Conservation (phyloP, 1,140 invertebrate species). For the Ceratina australensis region DNA sequence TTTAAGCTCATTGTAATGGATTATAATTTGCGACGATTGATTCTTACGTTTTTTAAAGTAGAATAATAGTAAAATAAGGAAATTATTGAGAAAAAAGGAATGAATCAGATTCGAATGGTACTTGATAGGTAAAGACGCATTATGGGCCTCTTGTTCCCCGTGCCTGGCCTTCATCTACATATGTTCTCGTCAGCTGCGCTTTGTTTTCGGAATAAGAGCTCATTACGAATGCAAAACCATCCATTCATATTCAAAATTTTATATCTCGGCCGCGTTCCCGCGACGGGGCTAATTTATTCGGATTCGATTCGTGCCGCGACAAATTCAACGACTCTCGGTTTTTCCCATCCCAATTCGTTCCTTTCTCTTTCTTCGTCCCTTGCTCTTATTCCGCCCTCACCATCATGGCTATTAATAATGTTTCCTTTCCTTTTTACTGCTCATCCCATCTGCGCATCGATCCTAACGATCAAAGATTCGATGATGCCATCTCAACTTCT, state of each 20-base stretch:
- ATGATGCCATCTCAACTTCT: conserved; percentile 19
- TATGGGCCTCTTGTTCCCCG: conserved; percentile 41
- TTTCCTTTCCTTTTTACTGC: conserved; percentile 29
- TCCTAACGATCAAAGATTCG: conserved; percentile 29
- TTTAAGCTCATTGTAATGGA: too few relatives aligned
- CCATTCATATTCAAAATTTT: conserved; percentile 94
- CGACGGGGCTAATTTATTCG: conserved; percentile 79
- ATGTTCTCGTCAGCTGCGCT: conserved; percentile 83
- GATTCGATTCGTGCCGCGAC: conserved; percentile 72
- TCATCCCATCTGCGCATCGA: conserved; percentile 30
- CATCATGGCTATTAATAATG: conserved; percentile 52
- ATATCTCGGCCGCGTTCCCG: conserved; percentile 82
- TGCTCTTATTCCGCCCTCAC: conserved; percentile 9
- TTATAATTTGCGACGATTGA: too few relatives aligned
- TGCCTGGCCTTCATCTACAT: conserved; percentile 81
- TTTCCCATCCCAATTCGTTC: conserved; percentile 1
- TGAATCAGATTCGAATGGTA: not conserved
- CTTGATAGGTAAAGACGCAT: conserved; percentile 37
- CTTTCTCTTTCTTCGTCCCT: not conserved
- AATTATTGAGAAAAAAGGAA: not conserved
- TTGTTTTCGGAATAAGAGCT: conserved; percentile 83
- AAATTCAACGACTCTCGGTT: conserved; percentile 69
- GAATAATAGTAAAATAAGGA: too few relatives aligned
- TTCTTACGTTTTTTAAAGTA: too few relatives aligned
- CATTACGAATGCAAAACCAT: conserved; percentile 91